A percentile compares a stretch with the other conserved stretches of the same genome.
These are phyloP conservation scores for Tetragonula carbonaria DNA, from an alignment of 2,888 invertebrate genomes.

Conservation along the genomic window DNA sequence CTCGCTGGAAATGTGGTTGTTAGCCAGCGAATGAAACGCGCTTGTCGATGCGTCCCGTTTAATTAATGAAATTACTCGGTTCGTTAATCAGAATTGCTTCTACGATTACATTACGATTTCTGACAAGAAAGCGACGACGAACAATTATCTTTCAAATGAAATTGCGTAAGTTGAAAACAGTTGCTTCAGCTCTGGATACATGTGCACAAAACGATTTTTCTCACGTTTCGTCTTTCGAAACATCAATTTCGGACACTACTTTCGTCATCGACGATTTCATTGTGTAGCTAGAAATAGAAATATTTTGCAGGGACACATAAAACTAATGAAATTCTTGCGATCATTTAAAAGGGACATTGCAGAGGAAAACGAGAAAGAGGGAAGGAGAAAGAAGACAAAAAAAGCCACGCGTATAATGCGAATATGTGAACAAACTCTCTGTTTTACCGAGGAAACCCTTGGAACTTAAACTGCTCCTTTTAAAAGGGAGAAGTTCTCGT, in stretches of 20 bases:
- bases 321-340: slow-evolving; percentile 14
- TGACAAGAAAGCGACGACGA: neutral
- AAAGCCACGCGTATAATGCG: slow-evolving; percentile 22
- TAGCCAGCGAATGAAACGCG: neutral
- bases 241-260: neutral
- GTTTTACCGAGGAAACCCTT: slow-evolving; percentile 52
- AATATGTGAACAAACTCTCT: slow-evolving; percentile 53
- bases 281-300: neutral
- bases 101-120: neutral
- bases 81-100: neutral
- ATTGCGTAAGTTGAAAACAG: neutral
- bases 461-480: slow-evolving; percentile 54
- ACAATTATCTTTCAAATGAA: neutral
- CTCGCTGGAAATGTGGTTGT: neutral
- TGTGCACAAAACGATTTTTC: neutral
- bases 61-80: neutral
- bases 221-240: neutral
- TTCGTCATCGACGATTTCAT: neutral
- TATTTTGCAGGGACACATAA: slow-evolving; percentile 12
- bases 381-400: neutral
- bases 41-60: neutral
- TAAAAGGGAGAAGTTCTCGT: slow-evolving; percentile 42
- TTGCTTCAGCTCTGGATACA: slow-evolving; percentile 2
- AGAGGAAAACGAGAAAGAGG: neutral
- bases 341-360: neutral